These are phyloP conservation scores for Eurytoma adleriae DNA, from an alignment of 2,888 invertebrate species.

Conservation along the genomic window DNA sequence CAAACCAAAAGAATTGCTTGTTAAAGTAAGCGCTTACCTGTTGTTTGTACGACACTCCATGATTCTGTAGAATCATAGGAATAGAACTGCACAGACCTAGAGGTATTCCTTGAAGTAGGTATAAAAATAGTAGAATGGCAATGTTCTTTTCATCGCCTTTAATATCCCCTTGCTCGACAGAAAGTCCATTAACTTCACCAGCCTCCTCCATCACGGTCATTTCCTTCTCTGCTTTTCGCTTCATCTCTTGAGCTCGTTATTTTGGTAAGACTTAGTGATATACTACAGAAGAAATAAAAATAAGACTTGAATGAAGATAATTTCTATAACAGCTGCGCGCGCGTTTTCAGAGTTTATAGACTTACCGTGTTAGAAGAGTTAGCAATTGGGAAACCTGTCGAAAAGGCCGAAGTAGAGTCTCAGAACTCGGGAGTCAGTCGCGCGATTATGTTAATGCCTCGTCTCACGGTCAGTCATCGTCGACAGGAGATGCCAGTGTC, in stretches of 20 bases:
- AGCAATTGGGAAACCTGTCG: too few species aligned
- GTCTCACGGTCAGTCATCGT: too few species aligned
- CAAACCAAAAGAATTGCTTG: background rate
- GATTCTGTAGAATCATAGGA: conserved; percentile 95
- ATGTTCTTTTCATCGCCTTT: conserved; percentile 88
- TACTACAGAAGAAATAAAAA: background rate
- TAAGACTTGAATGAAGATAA: too few species aligned
- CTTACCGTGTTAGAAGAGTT: too few species aligned
- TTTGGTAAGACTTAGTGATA: conserved; percentile 25
- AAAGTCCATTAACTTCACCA: conserved; percentile 41
- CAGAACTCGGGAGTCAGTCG: too few species aligned
- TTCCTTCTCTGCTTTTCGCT: conserved; percentile 59
- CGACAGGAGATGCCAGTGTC: too few species aligned
- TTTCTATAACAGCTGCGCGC: too few species aligned
- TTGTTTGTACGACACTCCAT: conserved; percentile 94
- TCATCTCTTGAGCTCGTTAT: conserved; percentile 54
- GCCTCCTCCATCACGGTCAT: conserved; percentile 58
- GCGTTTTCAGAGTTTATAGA: too few species aligned
- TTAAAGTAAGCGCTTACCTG: conserved; percentile 79
- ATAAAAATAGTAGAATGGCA: conserved; percentile 91
- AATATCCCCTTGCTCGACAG: conserved; percentile 67
- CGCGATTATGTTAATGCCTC: too few species aligned
- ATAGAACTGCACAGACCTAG: conserved; percentile 95
- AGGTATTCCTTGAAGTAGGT: conserved; percentile 96
- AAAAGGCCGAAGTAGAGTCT: too few species aligned